Evolutionary conservation across 2,797 vertebrate species (phyloP), one percentile per base, ranked within the genome.

Genomic region (Melanotaenia nigrans): DNA sequence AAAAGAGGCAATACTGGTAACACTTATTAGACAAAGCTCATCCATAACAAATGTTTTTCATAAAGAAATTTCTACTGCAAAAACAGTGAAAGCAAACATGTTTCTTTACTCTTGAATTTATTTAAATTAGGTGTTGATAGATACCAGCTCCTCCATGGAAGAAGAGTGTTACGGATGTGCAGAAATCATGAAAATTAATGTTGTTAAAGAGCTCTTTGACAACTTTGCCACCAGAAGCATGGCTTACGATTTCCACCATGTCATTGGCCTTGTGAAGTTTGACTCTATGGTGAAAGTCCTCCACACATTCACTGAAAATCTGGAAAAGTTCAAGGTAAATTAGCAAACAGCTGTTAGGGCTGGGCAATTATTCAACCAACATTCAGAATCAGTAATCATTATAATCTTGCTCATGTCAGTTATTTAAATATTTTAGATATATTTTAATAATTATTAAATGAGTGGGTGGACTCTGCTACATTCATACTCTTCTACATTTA

Each of bases 301-400:
- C 10, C 89, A 92, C 58, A 87, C 85, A 0, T 93, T 93, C 35
- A 93, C 89, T 18, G 92, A 93, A 81, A 92, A 81, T 55, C 68
- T 93, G 84, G 92, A 93, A 73, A 88, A 47, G 8, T 93, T 93
- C 64, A 92, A 89, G 88, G 92, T 93, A 64, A 77, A 7, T 45
- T 55, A 42, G 11, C 32, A 33, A 3, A n/a, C 0, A 16, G 3
- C 22, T 53, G 2, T 25, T 25, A 3, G 4, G 20, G 45, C 28
- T 28, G 28, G 28, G 28, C 28, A 28, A 28, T 28, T 28, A 28
- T 3, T 28, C 28, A 28, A 28, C 28, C 28, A 28, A 28, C 28
- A 28, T 28, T 28, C 28, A 28, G 28, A 28, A 28, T 28, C 1
- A 4, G 28, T 28, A 28, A 28, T 28, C 28, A 1, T 0, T 28